Evolutionary conservation across 2,888 invertebrate species (phyloP), one percentile per base, ranked within the genome.

Genomic region (Mesodorylaimus sp.): DNA sequence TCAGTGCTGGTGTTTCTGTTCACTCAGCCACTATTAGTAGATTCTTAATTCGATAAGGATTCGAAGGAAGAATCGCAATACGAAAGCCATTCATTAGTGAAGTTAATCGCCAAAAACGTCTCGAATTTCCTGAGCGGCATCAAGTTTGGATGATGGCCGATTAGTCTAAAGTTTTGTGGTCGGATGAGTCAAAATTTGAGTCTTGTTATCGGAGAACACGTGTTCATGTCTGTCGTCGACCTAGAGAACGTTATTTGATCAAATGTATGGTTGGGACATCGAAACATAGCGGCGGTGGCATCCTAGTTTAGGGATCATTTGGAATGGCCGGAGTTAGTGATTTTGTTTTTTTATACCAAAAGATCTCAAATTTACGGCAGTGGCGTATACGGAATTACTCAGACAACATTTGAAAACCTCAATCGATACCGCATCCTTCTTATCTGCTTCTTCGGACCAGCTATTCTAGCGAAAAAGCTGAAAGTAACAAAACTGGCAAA

Each of bases 121-220:
- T 43, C 3, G 27, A 43, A 26, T 43, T 43, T 26, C 26, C 44
- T 43, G 5, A 26, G 19, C 3, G 7, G 13, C 19, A 43, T 27
- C 10, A 5, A 16, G 5, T 7, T 10, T 43, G 44, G 44, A 43
- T 27, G 7, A 7, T 5, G 10, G 7, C 5, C 10, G 44, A 43
- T 26, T 43, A 27, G 44, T 3, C 7, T 3, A 24, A 26, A 26
- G 44, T 43, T n/a, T 27, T 43, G 26, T 43, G 24, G 10, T 16
- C 44, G 5, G 44, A 43, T 26, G 44, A 26, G 19, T 43, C 44
- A 26, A 43, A 43, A 26, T 43, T 43, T 26, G 44, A 43, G 7
- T 26, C 7, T 43, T 43, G 7, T 24, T 26, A 3, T 10, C 10
- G 7, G 13, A 43, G 7, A 43, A 26, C 24, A 10, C 25, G 44